These are phyloP conservation scores for Gymnobelideus leadbeateri DNA, from an alignment of 2,113 vertebrate genomes.

Conservation along the genomic window DNA sequence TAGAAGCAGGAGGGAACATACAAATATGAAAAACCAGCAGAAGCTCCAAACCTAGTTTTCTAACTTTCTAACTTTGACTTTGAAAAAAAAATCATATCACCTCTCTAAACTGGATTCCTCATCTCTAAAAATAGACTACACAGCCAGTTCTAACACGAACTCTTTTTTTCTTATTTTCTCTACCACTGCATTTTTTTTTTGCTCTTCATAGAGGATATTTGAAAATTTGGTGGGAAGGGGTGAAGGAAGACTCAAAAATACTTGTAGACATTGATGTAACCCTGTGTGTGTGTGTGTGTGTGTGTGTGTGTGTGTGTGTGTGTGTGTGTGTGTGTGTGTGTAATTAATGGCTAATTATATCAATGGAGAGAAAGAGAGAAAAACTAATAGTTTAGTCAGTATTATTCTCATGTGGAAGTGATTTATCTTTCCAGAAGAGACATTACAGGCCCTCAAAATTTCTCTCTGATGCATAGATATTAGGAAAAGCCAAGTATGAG, in stretches of 20 bases:
- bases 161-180: background rate
- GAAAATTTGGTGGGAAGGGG: background rate
- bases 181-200: background rate
- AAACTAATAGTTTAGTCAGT: background rate
- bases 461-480: background rate
- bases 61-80: background rate
- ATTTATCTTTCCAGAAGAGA: conserved; percentile 7
- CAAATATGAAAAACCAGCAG: background rate
- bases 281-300: background rate
- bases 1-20: background rate
- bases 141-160: background rate
- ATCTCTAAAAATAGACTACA: background rate
- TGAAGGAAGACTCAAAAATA: background rate
- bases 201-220: background rate
- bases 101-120: background rate
- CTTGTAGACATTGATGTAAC: background rate
- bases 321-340: background rate
- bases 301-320: background rate
- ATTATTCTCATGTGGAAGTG: background rate
- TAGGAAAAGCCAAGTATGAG: background rate
- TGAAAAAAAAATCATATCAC: background rate
- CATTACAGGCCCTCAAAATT: background rate
- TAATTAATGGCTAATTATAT: background rate
- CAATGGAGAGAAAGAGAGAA: background rate
- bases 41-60: background rate